Evolutionary conservation across 2,888 invertebrate genomes (phyloP).

Genomic region (Brenthis hecate): DNA sequence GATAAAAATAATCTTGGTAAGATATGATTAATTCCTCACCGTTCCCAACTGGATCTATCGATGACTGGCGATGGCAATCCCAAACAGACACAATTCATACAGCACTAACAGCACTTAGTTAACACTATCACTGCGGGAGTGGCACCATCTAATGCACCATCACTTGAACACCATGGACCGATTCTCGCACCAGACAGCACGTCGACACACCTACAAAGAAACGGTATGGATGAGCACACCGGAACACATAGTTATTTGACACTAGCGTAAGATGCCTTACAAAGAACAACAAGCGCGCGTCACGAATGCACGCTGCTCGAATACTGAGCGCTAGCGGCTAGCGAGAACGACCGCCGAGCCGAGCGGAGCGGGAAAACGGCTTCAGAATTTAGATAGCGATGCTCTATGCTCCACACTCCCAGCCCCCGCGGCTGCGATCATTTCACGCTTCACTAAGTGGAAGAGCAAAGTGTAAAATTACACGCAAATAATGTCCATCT

Average conservation of each 20-base stretch:
- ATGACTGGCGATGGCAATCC: conserved; percentile 79
- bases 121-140: conserved; percentile 74
- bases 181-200: conserved; percentile 54
- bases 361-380: conserved; percentile 46
- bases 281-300: conserved; percentile 51
- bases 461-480: conserved; percentile 69
- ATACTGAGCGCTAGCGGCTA: conserved; percentile 55
- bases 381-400: conserved; percentile 63
- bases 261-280: conserved; percentile 35
- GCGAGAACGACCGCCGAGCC: conserved; percentile 41
- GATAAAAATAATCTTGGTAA: conserved; percentile 7
- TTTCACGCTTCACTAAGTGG: conserved; percentile 72
- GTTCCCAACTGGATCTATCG: conserved; percentile 77
- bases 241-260: conserved; percentile 55
- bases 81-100: conserved; percentile 78
- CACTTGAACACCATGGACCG: conserved; percentile 76
- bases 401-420: conserved; percentile 42
- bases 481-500: conserved; percentile 57
- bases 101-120: conserved; percentile 75
- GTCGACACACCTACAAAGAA: conserved; percentile 70
- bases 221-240: conserved; percentile 63
- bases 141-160: conserved; percentile 75
- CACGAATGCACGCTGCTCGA: conserved; percentile 59
- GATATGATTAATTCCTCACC: conserved; percentile 57
- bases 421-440: conserved; percentile 55